These are phyloP conservation scores for Vespertilio murinus DNA, from an alignment of 2,797 vertebrate species.

Conservation along the genomic window DNA sequence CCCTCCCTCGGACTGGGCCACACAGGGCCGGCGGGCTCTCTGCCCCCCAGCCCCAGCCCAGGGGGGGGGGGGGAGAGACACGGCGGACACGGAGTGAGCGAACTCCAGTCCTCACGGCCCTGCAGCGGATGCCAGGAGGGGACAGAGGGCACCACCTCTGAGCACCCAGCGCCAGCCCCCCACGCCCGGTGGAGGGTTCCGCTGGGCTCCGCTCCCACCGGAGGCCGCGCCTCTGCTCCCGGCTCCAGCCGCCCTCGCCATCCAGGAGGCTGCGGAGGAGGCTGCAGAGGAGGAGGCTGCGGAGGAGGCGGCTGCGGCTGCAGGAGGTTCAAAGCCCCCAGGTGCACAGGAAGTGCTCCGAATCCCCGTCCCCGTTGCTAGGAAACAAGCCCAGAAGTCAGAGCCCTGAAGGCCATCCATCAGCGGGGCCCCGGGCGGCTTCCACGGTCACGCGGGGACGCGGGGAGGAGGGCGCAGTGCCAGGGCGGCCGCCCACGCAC, in stretches of 20 bases:
- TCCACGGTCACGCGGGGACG: not conserved
- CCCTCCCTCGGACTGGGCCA: fast-evolving
- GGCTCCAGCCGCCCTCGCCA: too few species aligned
- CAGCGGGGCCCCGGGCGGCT: not conserved
- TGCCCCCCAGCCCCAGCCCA: not conserved
- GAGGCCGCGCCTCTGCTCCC: not conserved
- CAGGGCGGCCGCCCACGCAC: not conserved
- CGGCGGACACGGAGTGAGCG: fast-evolving
- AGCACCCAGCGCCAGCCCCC: too few species aligned
- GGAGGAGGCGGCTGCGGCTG: not conserved
- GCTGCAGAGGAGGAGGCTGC: too few species aligned
- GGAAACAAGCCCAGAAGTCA: not conserved
- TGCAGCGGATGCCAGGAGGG: too few species aligned
- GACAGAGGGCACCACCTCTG: too few species aligned
- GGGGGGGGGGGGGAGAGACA: fast-evolving
- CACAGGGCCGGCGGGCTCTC: not conserved
- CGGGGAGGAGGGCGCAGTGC: not conserved
- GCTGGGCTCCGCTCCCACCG: too few species aligned
- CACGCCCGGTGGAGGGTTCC: too few species aligned
- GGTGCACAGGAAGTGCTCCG: fast-evolving
- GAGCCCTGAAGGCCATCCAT: not conserved
- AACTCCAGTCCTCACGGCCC: not conserved
- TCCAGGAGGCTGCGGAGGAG: too few species aligned
- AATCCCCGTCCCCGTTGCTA: not conserved
- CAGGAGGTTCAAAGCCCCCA: fast-evolving